Percentiles rank a stretch among this genome's conserved stretches.
Conservation (phyloP, 2,888 invertebrate genomes). For the Aphidius colemani region DNA sequence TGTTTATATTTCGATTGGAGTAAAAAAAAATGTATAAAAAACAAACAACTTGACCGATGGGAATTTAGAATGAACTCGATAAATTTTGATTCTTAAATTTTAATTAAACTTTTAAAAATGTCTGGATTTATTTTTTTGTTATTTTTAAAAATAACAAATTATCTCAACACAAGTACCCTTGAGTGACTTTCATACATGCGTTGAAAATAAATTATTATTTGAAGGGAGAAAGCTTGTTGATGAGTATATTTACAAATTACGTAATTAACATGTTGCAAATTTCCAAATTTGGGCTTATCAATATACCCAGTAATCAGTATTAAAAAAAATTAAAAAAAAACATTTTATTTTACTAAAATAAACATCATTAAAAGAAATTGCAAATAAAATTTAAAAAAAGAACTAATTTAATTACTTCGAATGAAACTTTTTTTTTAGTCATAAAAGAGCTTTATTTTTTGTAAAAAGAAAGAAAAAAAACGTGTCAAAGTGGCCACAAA, state of each 20-base stretch:
- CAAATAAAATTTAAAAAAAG: neutral
- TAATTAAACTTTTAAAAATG: neutral
- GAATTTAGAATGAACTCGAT: no score
- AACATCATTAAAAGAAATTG: neutral
- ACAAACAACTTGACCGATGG: no score
- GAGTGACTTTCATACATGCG: slow-evolving; percentile 19
- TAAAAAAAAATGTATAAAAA: no score
- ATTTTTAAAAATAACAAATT: neutral
- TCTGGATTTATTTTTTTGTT: no score
- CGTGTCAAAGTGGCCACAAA: slow-evolving; percentile 19
- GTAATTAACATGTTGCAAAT: slow-evolving; percentile 25
- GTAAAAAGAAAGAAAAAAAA: slow-evolving; percentile 10
- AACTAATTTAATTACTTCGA: neutral
- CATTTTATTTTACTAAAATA: no score
- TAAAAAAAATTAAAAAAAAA: neutral
- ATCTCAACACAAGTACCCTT: slow-evolving; percentile 19
- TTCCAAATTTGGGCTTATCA: slow-evolving; percentile 39
- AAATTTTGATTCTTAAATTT: no score
- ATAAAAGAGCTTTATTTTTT: neutral
- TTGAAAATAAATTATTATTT: slow-evolving; percentile 8
- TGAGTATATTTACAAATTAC: slow-evolving; percentile 11
- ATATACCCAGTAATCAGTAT: neutral
- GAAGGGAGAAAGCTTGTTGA: neutral
- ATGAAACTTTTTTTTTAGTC: no score
- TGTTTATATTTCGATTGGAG: no score